Base-by-base conservation (phyloP, 1,140 invertebrate species). In the Aphelinus atriplicis region DNA sequence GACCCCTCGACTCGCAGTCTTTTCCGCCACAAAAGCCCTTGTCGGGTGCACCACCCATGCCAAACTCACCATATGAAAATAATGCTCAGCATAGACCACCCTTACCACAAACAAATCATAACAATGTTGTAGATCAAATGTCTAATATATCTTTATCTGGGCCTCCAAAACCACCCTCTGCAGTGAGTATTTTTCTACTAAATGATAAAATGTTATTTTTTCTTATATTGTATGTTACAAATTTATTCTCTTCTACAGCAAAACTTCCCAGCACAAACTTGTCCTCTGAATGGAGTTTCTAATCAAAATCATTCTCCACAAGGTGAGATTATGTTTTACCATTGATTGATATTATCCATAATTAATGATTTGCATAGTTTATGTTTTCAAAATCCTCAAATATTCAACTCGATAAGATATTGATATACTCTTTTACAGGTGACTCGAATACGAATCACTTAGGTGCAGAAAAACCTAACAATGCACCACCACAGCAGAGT, bases 51-150 rank as follows among this genome's bases (percentile, higher is more conserved):
- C 76, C 73, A 7, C 61, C 57, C 57, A 62, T 47, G 50, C 26
- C 26, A 26, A 26, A 26, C 26, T 26, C 26, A 26, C 26, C 26
- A 26, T 26, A 26, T 26, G 26, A 26, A 26, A 65, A 46, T 6
- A 69, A 69, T 69, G 10, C 6, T 62, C 3, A 4, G 10, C 60
- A 43, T 53, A 2, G 2, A 53, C 6, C 64, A 43, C 7, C 45
- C 3, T 7, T 64, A 50, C 26, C 50, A 53, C 75, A 79, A 61
- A 42, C 47, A 5, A 80, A 77, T 78, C 80, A 79, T 75, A 81
- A 80, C 65, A 83, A 79, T 78, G 7, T 83, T 69, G 65, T 78
- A 43, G 81, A 80, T 80, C 78, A 81, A 78, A 83, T 83, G 79
- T 73, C 80, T 7, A 82, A 82, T 66, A 78, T 83, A 71, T 77